Conservation (phyloP, 2,113 vertebrate genomes). For the Corvus cornix region DNA sequence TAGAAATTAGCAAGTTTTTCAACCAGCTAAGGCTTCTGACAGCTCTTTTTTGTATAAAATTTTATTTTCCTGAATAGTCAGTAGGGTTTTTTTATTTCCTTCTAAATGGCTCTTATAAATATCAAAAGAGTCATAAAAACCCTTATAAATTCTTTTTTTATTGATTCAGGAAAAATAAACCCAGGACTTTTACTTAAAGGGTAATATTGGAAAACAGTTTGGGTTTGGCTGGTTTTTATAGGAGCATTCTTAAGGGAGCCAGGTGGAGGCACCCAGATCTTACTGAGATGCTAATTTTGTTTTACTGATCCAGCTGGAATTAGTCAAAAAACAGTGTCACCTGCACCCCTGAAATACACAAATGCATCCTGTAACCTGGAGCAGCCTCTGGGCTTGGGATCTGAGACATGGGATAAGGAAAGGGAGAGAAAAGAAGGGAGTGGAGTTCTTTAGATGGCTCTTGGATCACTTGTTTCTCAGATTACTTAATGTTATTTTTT, state of each 20-base stretch:
- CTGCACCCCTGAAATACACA: background rate
- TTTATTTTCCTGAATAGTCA: background rate
- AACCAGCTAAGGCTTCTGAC: background rate
- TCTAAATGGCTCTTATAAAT: background rate
- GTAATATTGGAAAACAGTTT: background rate
- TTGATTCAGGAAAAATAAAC: background rate
- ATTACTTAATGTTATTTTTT: background rate
- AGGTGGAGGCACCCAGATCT: background rate
- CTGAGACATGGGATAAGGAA: background rate
- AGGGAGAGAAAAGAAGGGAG: background rate
- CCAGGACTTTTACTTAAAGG: background rate
- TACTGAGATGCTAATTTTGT: fast-evolving
- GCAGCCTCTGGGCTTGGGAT: background rate
- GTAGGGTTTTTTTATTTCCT: background rate
- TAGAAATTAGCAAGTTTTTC: background rate
- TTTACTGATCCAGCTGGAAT: background rate
- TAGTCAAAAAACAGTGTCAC: background rate
- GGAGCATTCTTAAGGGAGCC: background rate
- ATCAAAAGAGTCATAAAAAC: background rate
- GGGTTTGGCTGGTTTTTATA: background rate
- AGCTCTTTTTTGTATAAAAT: background rate
- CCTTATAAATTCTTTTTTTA: background rate
- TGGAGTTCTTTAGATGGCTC: background rate
- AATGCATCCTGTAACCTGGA: background rate
- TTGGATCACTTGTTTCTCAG: background rate